Conservation (phyloP, 2,888 invertebrate species). For the Dicyrtoma fusca region DNA sequence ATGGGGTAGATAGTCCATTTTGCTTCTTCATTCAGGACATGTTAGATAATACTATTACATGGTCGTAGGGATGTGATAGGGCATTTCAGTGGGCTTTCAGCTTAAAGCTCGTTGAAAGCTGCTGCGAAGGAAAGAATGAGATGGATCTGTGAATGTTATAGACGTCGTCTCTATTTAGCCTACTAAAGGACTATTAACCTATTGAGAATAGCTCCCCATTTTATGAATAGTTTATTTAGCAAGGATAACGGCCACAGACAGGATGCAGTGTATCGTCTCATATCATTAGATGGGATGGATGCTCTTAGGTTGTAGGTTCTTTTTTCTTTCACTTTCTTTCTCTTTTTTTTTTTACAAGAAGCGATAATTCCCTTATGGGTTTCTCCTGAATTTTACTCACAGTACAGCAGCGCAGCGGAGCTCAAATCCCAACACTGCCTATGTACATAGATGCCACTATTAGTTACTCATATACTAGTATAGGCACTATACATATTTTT, state of each 20-base stretch:
- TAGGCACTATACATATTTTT: too few relatives aligned
- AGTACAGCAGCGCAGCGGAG: background rate
- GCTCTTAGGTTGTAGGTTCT: background rate
- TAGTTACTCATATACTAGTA: too few relatives aligned
- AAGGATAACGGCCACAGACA: background rate
- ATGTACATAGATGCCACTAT: too few relatives aligned
- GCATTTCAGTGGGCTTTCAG: background rate
- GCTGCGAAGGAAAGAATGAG: background rate
- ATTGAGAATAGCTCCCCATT: constrained; percentile 23
- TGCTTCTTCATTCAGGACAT: too few relatives aligned
- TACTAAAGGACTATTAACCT: constrained; percentile 31
- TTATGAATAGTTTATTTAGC: constrained; percentile 26
- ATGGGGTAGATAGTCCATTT: too few relatives aligned
- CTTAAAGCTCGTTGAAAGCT: background rate
- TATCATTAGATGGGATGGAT: too few relatives aligned
- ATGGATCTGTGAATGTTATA: background rate
- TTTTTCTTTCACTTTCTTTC: background rate
- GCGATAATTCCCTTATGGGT: background rate
- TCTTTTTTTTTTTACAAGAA: background rate
- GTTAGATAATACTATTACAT: too few relatives aligned
- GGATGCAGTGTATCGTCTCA: too few relatives aligned
- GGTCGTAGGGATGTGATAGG: too few relatives aligned
- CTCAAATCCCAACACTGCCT: background rate
- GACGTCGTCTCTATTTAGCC: constrained; percentile 18
- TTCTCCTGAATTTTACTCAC: constrained; percentile 3